Conservation (phyloP, 2,888 invertebrate species). For the Litoditis marina region DNA sequence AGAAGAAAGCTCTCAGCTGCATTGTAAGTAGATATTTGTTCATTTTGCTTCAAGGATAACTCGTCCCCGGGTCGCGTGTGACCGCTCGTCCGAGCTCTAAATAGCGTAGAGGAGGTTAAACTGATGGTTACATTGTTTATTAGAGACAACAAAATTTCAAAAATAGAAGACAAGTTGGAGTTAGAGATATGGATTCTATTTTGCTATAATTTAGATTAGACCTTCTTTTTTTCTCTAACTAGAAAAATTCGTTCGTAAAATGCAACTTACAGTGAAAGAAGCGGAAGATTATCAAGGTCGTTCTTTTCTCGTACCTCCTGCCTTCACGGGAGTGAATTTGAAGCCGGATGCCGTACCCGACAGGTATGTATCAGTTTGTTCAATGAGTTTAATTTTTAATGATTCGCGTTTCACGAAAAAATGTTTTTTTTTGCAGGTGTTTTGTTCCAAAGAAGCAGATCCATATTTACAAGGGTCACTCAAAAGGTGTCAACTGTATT, state of each 20-base stretch:
- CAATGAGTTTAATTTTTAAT: background rate
- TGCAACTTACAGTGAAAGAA: conserved; percentile 75
- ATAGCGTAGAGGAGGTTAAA: too few relatives aligned
- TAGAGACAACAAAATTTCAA: too few relatives aligned
- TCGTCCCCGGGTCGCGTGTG: too few relatives aligned
- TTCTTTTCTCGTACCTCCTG: conserved; percentile 86
- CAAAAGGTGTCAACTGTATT: conserved; percentile 89
- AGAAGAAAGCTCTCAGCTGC: conserved; percentile 53
- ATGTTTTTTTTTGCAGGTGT: conserved; percentile 19
- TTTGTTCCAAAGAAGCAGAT: conserved; percentile 66
- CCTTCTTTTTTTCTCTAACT: background rate
- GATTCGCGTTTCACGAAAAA: background rate
- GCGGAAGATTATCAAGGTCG: conserved; percentile 92
- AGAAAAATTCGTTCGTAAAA: background rate
- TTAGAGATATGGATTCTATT: background rate
- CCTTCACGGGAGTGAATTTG: conserved; percentile 85
- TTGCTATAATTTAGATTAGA: background rate
- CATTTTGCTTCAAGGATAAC: background rate
- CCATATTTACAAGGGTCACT: conserved; percentile 75
- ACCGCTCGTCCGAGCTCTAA: too few relatives aligned
- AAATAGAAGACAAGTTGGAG: too few relatives aligned
- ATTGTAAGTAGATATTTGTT: conserved; percentile 31
- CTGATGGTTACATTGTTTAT: too few relatives aligned
- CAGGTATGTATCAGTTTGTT: conserved; percentile 11
- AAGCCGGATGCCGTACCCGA: conserved; percentile 84